phyloP scores from a whole-genome alignment of 92 coral and sea anemone genomes.

The Desmophyllum pertusum region DNA sequence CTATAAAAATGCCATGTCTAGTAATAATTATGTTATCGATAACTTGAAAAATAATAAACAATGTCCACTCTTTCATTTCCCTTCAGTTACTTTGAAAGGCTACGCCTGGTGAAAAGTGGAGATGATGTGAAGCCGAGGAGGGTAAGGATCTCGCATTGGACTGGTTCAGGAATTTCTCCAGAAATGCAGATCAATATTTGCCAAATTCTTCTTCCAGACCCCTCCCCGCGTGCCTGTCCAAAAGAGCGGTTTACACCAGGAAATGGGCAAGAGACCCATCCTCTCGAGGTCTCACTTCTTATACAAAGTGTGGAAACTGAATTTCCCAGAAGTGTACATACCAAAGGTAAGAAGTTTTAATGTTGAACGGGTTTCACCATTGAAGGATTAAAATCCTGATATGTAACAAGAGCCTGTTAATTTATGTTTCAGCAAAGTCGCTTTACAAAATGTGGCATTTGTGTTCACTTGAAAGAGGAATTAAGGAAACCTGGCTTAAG shows the following conservation, averaged over 20 bases:
- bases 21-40: no score
- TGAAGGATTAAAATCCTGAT: neutral
- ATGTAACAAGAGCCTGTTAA: no score
- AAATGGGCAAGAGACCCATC: neutral
- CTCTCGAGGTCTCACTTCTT: neutral
- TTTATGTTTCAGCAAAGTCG: neutral
- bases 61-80: no score
- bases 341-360: neutral
- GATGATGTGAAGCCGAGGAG: neutral
- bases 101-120: neutral
- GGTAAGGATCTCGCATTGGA: neutral
- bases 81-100: neutral
- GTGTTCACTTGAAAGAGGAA: neutral
- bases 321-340: neutral
- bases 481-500: neutral
- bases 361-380: neutral
- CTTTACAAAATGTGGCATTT: neutral
- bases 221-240: neutral
- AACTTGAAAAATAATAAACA: no score
- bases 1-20: no score
- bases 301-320: conserved; percentile 5
- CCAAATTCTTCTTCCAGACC: conserved; percentile 8
- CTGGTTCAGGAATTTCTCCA: neutral
- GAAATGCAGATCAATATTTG: conserved; percentile 6
- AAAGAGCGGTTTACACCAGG: neutral